Conservation (phyloP, 1,140 invertebrate species). For the Diorhabda carinulata region DNA sequence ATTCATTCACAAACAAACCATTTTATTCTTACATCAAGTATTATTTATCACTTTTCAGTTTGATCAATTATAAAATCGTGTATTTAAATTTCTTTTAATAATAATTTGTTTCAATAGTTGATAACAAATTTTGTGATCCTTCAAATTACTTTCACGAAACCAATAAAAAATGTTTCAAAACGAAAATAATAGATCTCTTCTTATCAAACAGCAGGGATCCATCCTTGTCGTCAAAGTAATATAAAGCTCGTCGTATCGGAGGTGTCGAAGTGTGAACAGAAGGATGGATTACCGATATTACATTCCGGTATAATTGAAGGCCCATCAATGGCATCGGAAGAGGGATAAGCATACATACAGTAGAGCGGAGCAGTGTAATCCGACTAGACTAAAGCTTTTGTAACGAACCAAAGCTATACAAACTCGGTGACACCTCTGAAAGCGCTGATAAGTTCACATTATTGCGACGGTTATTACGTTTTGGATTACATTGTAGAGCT, state of each 20-base stretch:
- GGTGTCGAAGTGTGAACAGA: slow-evolving; percentile 23
- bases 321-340: slow-evolving; percentile 22
- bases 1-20: too few relatives aligned
- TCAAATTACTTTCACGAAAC: background rate
- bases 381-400: slow-evolving; percentile 21
- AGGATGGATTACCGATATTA: slow-evolving; percentile 22
- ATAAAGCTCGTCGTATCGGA: slow-evolving; percentile 7
- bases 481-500: slow-evolving; percentile 20
- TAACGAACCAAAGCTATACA: slow-evolving; percentile 15
- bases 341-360: slow-evolving; percentile 23
- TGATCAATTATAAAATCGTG: too few relatives aligned
- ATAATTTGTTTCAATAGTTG: too few relatives aligned
- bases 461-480: slow-evolving; percentile 22
- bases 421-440: slow-evolving; percentile 21
- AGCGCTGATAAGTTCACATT: slow-evolving; percentile 21
- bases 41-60: too few relatives aligned
- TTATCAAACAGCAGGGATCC: slow-evolving; percentile 8
- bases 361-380: slow-evolving; percentile 16
- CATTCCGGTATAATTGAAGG: slow-evolving; percentile 22
- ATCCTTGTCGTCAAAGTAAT: slow-evolving; percentile 1
- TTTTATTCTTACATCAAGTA: too few relatives aligned
- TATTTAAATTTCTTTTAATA: too few relatives aligned
- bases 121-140: too few relatives aligned
- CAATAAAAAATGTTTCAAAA: background rate
- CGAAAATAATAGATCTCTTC: slow-evolving; percentile 3